These are phyloP conservation scores for Picus viridis DNA, from an alignment of 2,797 vertebrate genomes.

Conservation along the genomic window DNA sequence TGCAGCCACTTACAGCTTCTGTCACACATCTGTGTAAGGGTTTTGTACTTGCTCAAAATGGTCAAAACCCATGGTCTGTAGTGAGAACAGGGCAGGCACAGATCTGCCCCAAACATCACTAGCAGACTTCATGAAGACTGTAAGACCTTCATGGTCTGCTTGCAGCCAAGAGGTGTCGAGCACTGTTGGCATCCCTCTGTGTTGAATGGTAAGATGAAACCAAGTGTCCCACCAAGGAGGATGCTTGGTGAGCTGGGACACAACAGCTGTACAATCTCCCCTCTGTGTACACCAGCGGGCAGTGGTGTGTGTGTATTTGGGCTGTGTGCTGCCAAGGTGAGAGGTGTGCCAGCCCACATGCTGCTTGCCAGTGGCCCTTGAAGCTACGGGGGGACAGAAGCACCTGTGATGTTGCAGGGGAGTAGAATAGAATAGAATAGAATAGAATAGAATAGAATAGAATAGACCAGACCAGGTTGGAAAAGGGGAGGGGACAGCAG, in stretches of 20 bases:
- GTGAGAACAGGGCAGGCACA: neutral
- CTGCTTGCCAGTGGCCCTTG: neutral
- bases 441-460: too few species aligned
- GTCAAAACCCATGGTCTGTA: neutral
- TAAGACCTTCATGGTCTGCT: neutral
- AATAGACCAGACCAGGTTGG: too few species aligned
- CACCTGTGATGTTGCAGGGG: neutral
- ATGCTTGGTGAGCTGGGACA: neutral
- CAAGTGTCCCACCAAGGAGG: neutral
- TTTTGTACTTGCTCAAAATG: neutral
- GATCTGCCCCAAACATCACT: neutral
- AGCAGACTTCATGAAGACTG: neutral
- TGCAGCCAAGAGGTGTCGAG: neutral
- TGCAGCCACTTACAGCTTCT: neutral
- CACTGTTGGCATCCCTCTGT: neutral
- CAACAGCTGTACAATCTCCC: neutral
- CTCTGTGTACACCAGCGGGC: accelerated
- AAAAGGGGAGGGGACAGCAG: neutral
- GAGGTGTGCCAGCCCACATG: neutral
- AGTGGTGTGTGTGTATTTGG: neutral
- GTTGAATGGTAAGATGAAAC: neutral
- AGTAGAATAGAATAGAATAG: too few species aligned
- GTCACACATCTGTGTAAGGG: neutral
- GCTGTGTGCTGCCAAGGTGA: neutral
- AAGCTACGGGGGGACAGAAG: neutral